These are phyloP conservation scores for Balanococcus diminutus DNA, from an alignment of 2,888 invertebrate species.

Conservation along the genomic window DNA sequence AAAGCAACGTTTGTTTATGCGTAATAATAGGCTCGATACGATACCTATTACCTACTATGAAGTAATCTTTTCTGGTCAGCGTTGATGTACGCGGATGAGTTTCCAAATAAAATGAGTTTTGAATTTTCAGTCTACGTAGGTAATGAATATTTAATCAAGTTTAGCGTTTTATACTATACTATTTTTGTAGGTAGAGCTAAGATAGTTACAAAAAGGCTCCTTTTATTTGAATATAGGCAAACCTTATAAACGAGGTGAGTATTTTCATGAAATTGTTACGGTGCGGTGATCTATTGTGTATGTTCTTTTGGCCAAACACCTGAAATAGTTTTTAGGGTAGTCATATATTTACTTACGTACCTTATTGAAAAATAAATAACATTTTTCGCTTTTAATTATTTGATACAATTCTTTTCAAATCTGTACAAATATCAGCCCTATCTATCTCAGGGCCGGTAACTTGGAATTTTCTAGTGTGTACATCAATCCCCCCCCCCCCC, in stretches of 20 bases:
- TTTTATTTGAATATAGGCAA: background rate
- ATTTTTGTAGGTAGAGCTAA: too few species aligned
- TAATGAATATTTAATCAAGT: slow-evolving; percentile 15
- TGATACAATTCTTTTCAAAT: too few species aligned
- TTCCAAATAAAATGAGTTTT: background rate
- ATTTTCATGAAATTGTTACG: background rate
- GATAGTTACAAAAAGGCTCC: background rate
- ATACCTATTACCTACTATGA: slow-evolving; percentile 23
- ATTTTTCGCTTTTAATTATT: too few species aligned
- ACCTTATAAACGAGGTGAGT: background rate
- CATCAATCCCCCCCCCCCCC: too few species aligned
- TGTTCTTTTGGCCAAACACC: background rate
- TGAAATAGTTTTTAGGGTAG: background rate
- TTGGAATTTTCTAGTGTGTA: too few species aligned
- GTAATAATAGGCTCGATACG: slow-evolving; percentile 42
- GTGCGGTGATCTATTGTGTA: background rate
- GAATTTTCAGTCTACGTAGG: background rate
- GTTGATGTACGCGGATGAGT: background rate
- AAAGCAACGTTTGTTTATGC: slow-evolving; percentile 41
- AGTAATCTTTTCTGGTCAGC: slow-evolving; percentile 15
- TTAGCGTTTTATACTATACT: too few species aligned
- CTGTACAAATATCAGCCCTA: too few species aligned
- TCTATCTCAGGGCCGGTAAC: too few species aligned
- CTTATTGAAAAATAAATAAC: too few species aligned
- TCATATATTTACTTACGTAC: too few species aligned